Conservation (phyloP, 2,888 invertebrate genomes). For the Tanypteryx hageni region DNA sequence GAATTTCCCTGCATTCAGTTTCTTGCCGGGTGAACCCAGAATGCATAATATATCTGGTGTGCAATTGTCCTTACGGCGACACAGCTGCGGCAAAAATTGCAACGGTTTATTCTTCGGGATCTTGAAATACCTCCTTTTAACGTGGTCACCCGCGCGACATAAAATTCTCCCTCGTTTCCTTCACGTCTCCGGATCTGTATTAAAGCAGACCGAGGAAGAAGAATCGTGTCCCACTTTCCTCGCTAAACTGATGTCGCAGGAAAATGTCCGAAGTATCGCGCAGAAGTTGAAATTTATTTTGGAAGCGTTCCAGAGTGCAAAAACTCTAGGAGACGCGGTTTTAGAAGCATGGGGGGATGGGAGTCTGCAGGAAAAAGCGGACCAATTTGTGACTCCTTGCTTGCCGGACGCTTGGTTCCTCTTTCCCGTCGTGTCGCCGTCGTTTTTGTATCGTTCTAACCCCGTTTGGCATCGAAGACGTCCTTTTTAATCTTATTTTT, state of each 20-base stretch:
- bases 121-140: not conserved
- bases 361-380: not conserved
- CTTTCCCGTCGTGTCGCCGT: not conserved
- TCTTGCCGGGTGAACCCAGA: not conserved
- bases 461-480: constrained; percentile 21
- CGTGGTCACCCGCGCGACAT: not conserved
- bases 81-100: not conserved
- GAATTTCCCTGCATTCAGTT: not conserved
- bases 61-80: not conserved
- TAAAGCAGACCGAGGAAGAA: constrained; percentile 20
- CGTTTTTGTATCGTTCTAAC: constrained; percentile 31
- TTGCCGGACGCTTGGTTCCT: not conserved
- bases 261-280: constrained; percentile 52
- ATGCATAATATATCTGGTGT: not conserved
- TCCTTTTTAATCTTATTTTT: not conserved
- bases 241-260: constrained; percentile 52
- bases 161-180: not conserved
- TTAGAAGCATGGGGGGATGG: not conserved
- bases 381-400: constrained; percentile 33
- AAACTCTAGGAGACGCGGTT: constrained; percentile 25
- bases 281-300: constrained; percentile 51
- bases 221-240: constrained; percentile 52
- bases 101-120: no score
- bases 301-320: constrained; percentile 38
- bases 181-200: not conserved